phyloP scores from a whole-genome alignment of 2,113 vertebrate genomes.

The Phyllostomus hastatus region DNA sequence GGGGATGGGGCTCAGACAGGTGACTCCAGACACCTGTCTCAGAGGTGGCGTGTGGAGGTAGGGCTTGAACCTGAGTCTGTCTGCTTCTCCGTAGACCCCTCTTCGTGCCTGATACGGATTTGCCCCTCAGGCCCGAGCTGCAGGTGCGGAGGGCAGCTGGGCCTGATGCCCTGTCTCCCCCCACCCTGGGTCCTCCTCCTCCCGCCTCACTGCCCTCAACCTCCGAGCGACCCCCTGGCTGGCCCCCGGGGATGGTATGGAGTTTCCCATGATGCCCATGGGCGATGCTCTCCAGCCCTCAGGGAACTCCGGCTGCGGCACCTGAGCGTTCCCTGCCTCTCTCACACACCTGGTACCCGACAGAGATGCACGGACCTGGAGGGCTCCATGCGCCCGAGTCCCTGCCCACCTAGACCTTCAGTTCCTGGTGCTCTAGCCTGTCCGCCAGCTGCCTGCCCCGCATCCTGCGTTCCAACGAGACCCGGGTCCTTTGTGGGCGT shows the following conservation, averaged over 20 bases:
- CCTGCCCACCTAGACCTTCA: background rate
- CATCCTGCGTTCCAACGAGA: too few species aligned
- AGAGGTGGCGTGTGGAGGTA: background rate
- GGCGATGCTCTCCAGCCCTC: background rate
- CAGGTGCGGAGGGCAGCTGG: background rate
- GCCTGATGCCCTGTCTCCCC: background rate
- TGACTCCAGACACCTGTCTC: background rate
- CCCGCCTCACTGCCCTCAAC: background rate
- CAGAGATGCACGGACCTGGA: accelerated
- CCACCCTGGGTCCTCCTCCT: accelerated
- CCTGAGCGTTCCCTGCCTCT: background rate
- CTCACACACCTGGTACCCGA: background rate
- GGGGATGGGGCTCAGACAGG: background rate
- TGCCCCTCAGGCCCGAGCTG: background rate
- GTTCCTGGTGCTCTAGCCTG: background rate
- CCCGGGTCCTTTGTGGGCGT: too few species aligned
- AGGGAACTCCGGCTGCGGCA: background rate
- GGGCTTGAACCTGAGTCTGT: background rate
- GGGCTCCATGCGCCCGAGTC: background rate
- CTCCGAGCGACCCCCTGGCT: background rate
- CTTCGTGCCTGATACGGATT: background rate
- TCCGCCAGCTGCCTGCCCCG: too few species aligned
- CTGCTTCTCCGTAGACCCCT: background rate
- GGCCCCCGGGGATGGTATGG: accelerated
- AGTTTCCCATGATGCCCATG: accelerated